phyloP scores from a whole-genome alignment of 2,888 invertebrate genomes.

The Melieria picta region DNA sequence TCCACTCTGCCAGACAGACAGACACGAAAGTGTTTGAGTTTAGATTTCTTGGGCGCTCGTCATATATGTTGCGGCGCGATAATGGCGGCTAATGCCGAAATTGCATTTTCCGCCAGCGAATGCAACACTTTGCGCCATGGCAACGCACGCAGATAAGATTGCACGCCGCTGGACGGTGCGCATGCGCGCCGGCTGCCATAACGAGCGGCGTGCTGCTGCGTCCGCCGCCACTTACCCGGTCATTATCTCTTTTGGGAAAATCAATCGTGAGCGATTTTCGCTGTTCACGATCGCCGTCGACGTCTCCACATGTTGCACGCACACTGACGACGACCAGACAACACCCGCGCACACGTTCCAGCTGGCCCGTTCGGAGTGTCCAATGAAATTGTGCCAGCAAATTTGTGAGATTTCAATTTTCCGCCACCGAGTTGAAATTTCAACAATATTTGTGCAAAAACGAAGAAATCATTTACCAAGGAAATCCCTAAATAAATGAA shows the following conservation, averaged over 20 bases:
- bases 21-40: too few species aligned
- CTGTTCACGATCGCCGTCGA: neutral
- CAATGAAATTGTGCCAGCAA: neutral
- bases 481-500: too few species aligned
- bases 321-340: neutral
- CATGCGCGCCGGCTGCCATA: neutral
- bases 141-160: conserved; percentile 15
- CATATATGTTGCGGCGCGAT: neutral
- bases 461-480: too few species aligned
- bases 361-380: neutral
- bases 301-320: neutral
- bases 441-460: too few species aligned
- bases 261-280: conserved; percentile 58
- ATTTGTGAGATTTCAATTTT: neutral
- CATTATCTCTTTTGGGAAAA: conserved; percentile 54
- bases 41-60: conserved; percentile 7
- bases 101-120: neutral
- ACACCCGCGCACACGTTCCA: neutral
- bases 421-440: neutral
- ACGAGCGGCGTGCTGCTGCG: neutral
- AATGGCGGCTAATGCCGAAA: neutral
- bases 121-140: conserved; percentile 1
- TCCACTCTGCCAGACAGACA: too few species aligned
- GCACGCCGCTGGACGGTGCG: neutral
- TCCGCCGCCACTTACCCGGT: conserved; percentile 38